Evolutionary conservation across 1,140 invertebrate genomes (phyloP).

Genomic region (Drosophila murphyi): DNA sequence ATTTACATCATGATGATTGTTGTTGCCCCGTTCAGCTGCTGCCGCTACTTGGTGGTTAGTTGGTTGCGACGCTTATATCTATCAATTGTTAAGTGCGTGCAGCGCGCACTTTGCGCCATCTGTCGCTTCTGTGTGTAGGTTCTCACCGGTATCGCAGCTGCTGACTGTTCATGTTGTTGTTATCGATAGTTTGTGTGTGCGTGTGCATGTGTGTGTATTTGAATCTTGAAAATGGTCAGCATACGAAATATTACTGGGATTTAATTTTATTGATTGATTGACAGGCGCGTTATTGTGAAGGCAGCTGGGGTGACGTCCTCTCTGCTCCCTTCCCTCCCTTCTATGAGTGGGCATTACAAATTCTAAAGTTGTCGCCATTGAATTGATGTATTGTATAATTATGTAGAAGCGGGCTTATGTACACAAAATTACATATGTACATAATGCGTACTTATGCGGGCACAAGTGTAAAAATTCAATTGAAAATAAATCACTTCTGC

Average conservation of each 20-base stretch:
- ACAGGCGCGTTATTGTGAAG: not conserved
- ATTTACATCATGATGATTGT: too few species aligned
- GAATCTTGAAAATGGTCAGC: too few species aligned
- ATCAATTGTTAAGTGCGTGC: slow-evolving; percentile 95
- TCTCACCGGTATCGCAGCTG: slow-evolving; percentile 1
- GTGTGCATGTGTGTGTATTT: not conserved
- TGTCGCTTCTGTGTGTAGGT: slow-evolving; percentile 89
- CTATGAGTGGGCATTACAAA: slow-evolving; percentile 22
- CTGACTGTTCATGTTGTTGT: not conserved
- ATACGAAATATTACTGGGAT: not conserved
- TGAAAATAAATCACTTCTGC: not conserved
- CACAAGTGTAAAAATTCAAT: slow-evolving; percentile 9
- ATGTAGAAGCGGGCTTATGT: slow-evolving; percentile 3
- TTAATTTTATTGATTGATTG: slow-evolving; percentile 20
- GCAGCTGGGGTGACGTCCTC: slow-evolving; percentile 3
- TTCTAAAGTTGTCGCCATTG: slow-evolving; percentile 17
- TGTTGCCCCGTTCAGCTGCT: slow-evolving; percentile 96
- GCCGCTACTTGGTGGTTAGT: slow-evolving; percentile 88
- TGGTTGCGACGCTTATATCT: slow-evolving; percentile 90
- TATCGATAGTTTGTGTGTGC: not conserved
- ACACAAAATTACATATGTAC: not conserved
- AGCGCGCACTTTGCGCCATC: slow-evolving; percentile 95
- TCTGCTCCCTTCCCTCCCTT: not conserved
- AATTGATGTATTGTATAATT: slow-evolving; percentile 6
- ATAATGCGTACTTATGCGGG: slow-evolving; percentile 25